These are phyloP conservation scores for Chrosomus eos DNA, from an alignment of 2,797 vertebrate species.

Conservation along the genomic window DNA sequence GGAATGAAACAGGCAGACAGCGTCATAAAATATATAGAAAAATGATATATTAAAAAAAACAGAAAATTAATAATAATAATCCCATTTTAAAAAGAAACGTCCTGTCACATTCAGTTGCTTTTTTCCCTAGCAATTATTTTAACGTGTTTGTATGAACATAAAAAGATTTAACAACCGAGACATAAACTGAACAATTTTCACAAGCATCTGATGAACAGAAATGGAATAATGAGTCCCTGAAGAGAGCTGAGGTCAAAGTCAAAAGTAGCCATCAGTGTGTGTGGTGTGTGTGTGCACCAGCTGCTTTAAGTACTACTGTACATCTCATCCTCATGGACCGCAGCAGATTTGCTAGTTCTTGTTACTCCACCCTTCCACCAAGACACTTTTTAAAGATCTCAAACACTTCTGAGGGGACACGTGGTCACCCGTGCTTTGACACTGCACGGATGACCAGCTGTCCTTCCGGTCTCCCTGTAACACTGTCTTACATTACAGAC, in stretches of 20 bases:
- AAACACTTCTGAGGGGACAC: neutral
- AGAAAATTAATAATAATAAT: neutral
- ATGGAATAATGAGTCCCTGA: neutral
- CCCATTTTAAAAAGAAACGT: neutral
- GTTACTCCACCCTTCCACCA: neutral
- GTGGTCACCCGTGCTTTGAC: neutral
- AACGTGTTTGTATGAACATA: too few relatives aligned
- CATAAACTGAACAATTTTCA: too few relatives aligned
- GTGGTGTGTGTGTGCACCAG: too few relatives aligned
- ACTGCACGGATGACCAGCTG: neutral
- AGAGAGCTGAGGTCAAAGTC: too few relatives aligned
- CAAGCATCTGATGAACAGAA: neutral
- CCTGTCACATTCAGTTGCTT: neutral
- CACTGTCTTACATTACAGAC: neutral
- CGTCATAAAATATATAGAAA: neutral
- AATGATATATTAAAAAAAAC: neutral
- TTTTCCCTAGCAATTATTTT: too few relatives aligned
- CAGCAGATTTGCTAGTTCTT: neutral
- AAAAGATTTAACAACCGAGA: too few relatives aligned
- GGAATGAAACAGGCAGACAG: constrained; percentile 11
- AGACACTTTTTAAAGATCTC: too few relatives aligned
- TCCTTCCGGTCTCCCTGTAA: neutral
- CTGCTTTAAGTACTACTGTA: too few relatives aligned
- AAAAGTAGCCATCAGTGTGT: neutral
- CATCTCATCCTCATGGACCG: neutral